These are phyloP conservation scores for Drosophila lowei DNA, from an alignment of 1,140 invertebrate genomes.

Conservation along the genomic window DNA sequence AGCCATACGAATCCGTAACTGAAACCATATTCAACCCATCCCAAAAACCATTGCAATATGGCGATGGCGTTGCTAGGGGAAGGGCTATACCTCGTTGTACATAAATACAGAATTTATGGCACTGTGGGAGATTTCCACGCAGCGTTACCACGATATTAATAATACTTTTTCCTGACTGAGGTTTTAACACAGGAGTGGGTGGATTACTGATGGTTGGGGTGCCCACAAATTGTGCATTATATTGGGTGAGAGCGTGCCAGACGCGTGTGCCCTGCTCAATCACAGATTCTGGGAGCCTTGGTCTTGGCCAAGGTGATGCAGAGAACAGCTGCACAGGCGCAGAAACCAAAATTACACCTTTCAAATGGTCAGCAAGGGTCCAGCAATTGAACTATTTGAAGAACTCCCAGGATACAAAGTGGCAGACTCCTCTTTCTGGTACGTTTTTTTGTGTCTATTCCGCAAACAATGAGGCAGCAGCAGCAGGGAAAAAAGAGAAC, in stretches of 20 bases:
- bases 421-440: conserved; percentile 40
- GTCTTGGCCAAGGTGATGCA: conserved; percentile 13
- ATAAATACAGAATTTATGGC: conserved; percentile 71
- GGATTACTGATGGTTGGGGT: not conserved
- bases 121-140: conserved; percentile 58
- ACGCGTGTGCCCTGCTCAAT: conserved; percentile 39
- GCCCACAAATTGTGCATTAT: conserved; percentile 15
- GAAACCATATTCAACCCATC: conserved; percentile 36
- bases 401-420: conserved; percentile 51
- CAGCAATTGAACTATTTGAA: conserved; percentile 52
- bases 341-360: conserved; percentile 71
- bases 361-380: conserved; percentile 69
- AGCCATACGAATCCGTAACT: conserved; percentile 21
- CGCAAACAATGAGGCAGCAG: conserved; percentile 42
- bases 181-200: not conserved
- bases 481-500: conserved; percentile 8
- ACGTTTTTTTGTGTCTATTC: conserved; percentile 38
- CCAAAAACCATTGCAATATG: conserved; percentile 47
- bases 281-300: conserved; percentile 14
- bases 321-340: conserved; percentile 31
- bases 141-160: conserved; percentile 44
- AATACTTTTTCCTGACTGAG: conserved; percentile 42
- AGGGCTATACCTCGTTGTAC: conserved; percentile 44
- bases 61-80: conserved; percentile 43
- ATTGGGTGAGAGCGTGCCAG: conserved; percentile 47